Conservation (phyloP, 2,113 vertebrate species). For the Ailuropoda melanoleuca region DNA sequence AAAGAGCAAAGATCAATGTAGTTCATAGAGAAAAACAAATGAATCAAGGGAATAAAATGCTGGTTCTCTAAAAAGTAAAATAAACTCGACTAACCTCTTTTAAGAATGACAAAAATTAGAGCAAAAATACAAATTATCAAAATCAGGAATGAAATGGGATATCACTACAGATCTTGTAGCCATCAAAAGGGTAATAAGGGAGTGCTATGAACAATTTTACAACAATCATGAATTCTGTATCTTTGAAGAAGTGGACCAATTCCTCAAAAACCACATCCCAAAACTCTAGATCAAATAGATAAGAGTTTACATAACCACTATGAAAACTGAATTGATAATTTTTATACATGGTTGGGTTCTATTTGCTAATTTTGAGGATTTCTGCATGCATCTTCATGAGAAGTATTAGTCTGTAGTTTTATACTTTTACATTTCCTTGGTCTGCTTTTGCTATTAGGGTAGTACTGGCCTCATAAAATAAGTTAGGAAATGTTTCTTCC, state of each 20-base stretch:
- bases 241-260: neutral
- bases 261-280: neutral
- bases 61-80: neutral
- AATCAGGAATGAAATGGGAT: neutral
- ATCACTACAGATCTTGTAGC: neutral
- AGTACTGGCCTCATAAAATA: neutral
- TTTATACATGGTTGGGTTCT: neutral
- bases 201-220: neutral
- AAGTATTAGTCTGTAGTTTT: neutral
- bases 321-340: neutral
- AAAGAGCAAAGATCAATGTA: neutral
- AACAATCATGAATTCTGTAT: neutral
- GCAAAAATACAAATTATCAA: neutral
- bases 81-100: neutral
- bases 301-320: neutral
- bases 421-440: neutral
- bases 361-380: neutral
- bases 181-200: neutral
- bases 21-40: neutral
- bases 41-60: neutral
- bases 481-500: neutral
- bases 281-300: neutral
- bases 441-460: neutral
- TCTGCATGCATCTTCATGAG: neutral
- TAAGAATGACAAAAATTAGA: neutral